phyloP scores from a whole-genome alignment of 2,113 vertebrate species.

The Tyrannus savana region DNA sequence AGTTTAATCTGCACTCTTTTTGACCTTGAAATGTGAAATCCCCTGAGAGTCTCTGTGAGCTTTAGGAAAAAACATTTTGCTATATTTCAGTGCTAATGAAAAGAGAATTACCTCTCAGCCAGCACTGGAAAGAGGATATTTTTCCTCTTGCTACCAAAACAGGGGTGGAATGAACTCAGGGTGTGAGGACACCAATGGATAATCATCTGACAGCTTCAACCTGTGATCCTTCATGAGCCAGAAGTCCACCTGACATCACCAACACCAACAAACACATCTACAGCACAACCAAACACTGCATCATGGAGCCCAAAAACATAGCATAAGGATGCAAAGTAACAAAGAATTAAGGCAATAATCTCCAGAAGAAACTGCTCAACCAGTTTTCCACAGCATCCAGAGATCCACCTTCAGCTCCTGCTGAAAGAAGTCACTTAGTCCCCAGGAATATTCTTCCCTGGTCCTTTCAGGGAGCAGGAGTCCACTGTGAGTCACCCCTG shows the following conservation, averaged over 20 bases:
- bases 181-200: not conserved
- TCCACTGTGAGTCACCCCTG: not conserved
- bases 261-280: not conserved
- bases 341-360: not conserved
- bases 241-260: not conserved
- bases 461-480: not conserved
- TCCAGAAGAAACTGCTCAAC: not conserved
- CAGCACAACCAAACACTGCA: not conserved
- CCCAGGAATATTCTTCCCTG: not conserved
- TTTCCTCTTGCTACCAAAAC: not conserved
- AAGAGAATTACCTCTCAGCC: not conserved
- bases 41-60: not conserved
- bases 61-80: not conserved
- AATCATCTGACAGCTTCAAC: not conserved
- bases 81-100: not conserved
- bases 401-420: not conserved
- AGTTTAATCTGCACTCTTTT: not conserved
- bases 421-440: not conserved
- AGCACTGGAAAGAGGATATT: not conserved
- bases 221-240: fast-evolving
- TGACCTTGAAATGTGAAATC: not conserved
- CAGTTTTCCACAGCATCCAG: not conserved
- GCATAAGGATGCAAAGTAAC: fast-evolving
- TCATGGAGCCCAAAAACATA: not conserved
- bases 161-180: not conserved